Percentiles rank a stretch among this genome's conserved stretches.
phyloP scores from a whole-genome alignment of 1,140 invertebrate genomes.

The Drosophila repleta region DNA sequence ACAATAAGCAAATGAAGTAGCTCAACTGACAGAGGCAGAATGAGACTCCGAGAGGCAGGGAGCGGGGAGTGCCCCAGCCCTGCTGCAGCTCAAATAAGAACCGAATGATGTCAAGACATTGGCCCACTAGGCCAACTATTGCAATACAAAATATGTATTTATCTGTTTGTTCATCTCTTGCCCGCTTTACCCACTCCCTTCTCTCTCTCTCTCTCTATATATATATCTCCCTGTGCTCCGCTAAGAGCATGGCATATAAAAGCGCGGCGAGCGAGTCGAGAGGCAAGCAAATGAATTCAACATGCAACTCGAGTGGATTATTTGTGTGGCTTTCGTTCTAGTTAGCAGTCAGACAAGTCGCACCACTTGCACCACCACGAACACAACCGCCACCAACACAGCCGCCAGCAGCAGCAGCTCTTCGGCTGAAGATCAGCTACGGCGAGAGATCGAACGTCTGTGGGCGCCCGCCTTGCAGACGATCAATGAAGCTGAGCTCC shows the following conservation, averaged over 20 bases:
- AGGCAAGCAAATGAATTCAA: slow-evolving; percentile 32
- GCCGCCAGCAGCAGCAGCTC: background rate
- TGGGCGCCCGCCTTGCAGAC: slow-evolving; percentile 33
- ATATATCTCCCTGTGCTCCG: background rate
- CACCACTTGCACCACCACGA: background rate
- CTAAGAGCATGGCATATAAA: slow-evolving; percentile 33
- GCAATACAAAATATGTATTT: slow-evolving; percentile 33
- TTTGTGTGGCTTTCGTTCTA: slow-evolving; percentile 10
- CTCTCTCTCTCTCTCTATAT: background rate
- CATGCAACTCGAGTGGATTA: slow-evolving; percentile 41
- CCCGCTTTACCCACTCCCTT: background rate
- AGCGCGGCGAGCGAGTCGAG: slow-evolving; percentile 10
- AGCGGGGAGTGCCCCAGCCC: background rate
- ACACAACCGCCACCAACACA: background rate
- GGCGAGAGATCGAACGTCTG: slow-evolving; percentile 16
- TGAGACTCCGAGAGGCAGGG: background rate
- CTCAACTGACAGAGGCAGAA: background rate
- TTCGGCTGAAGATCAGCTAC: slow-evolving; percentile 3
- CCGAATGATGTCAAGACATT: slow-evolving; percentile 49
- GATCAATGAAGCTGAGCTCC: slow-evolving; percentile 53
- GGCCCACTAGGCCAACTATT: slow-evolving; percentile 21
- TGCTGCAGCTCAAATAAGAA: slow-evolving; percentile 28
- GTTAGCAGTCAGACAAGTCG: slow-evolving; percentile 3
- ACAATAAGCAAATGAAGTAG: background rate
- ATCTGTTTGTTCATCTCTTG: slow-evolving; percentile 48